Evolutionary conservation across 2,797 vertebrate species (phyloP).

Genomic region (Masticophis lateralis): DNA sequence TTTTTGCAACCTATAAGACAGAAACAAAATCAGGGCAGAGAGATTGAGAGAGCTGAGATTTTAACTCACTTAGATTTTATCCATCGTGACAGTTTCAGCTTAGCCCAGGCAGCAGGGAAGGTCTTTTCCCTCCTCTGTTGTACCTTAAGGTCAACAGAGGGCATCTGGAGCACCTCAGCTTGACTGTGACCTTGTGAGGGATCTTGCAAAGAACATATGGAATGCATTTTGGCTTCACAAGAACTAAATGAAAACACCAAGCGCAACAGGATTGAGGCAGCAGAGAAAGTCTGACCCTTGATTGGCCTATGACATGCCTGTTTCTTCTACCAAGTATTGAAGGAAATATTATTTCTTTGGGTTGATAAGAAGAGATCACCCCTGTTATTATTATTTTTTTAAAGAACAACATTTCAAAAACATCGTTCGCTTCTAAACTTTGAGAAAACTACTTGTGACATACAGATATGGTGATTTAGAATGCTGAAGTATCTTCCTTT

Average conservation of each 20-base stretch:
- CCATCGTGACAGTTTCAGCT: constrained; percentile 43
- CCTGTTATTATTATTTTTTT: not conserved
- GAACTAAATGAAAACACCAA: constrained; percentile 58
- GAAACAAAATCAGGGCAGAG: not conserved
- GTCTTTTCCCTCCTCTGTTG: constrained; percentile 37
- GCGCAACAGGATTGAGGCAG: constrained; percentile 32
- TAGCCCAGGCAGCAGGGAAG: constrained; percentile 32
- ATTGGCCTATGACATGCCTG: constrained; percentile 19
- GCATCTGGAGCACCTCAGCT: constrained; percentile 61
- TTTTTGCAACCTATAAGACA: constrained; percentile 2
- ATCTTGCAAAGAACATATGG: constrained; percentile 69
- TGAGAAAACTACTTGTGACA: not conserved
- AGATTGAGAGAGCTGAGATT: not conserved
- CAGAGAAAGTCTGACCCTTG: constrained; percentile 41
- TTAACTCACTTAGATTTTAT: constrained; percentile 35
- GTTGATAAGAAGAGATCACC: not conserved
- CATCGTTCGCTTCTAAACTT: not conserved
- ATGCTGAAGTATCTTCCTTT: not conserved
- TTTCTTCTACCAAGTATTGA: constrained; percentile 23
- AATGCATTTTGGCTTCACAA: constrained; percentile 67
- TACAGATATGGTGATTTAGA: not conserved
- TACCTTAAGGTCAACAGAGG: constrained; percentile 60
- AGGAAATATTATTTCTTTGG: constrained; percentile 7
- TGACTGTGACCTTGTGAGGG: constrained; percentile 63
- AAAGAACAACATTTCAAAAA: not conserved